Evolutionary conservation across 2,797 vertebrate genomes (phyloP), one percentile per base, ranked within the genome.

Genomic region (Danionella dracula): DNA sequence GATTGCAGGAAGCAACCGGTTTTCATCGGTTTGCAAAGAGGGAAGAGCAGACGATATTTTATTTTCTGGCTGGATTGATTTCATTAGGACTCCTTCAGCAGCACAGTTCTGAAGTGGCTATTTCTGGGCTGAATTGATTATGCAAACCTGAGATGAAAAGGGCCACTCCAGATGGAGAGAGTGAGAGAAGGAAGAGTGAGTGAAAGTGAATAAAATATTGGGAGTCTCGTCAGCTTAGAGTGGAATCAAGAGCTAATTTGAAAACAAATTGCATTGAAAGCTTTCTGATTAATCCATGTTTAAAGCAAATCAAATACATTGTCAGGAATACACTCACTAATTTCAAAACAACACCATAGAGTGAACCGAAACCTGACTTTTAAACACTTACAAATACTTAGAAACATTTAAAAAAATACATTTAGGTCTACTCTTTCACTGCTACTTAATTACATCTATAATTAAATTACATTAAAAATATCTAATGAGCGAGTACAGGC

Each of bases 351-450:
- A 13, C 53, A 53, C 31, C 12, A 12, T 23, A 29, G 44, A 40
- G 50, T 17, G 61, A 41, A 31, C 73, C n/a, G n/a, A n/a, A n/a
- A n/a, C n/a, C n/a, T n/a, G n/a, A n/a, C n/a, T n/a, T n/a, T n/a
- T n/a, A 69, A 74, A 72, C 56, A 59, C 40, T 16, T 17, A 69
- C 56, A 51, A 72, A 54, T 35, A 59, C 5, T 12, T 35, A 31
- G 11, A n/a, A n/a, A n/a, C n/a, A n/a, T n/a, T n/a, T n/a, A n/a
- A n/a, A n/a, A n/a, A n/a, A n/a, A n/a, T n/a, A n/a, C n/a, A n/a
- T n/a, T n/a, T n/a, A n/a, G n/a, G n/a, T n/a, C n/a, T n/a, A n/a
- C n/a, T n/a, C n/a, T n/a, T n/a, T n/a, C n/a, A n/a, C n/a, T n/a
- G n/a, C n/a, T n/a, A n/a, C n/a, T n/a, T n/a, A n/a, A n/a, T n/a